These are phyloP conservation scores for Cerastis leucographa DNA, from an alignment of 2,888 invertebrate genomes.

Conservation along the genomic window DNA sequence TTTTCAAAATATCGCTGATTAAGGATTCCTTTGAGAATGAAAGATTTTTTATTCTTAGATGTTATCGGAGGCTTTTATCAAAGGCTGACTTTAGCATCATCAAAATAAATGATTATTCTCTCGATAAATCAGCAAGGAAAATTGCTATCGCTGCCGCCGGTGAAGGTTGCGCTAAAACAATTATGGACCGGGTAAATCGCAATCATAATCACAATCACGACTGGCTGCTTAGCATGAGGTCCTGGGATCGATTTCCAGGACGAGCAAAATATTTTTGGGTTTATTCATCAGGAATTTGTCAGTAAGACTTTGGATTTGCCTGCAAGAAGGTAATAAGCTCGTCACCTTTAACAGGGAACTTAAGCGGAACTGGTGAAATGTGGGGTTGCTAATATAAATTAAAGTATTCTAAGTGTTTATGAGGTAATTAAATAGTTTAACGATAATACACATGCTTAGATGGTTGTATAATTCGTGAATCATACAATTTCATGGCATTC, in stretches of 20 bases:
- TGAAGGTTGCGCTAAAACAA: too few relatives aligned
- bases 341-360: not conserved
- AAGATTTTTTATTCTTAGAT: not conserved
- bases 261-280: not conserved
- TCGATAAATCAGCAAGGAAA: too few relatives aligned
- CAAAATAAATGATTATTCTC: too few relatives aligned
- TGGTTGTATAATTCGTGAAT: slow-evolving; percentile 25
- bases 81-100: too few relatives aligned
- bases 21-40: not conserved
- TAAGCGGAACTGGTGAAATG: not conserved
- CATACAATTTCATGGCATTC: slow-evolving; percentile 47
- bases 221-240: not conserved
- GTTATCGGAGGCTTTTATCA: too few relatives aligned
- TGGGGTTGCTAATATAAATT: not conserved
- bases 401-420: not conserved
- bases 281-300: not conserved
- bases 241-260: not conserved
- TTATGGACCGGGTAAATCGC: not conserved
- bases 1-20: not conserved
- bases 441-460: slow-evolving; percentile 8
- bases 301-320: not conserved
- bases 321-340: not conserved
- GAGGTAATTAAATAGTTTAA: slow-evolving; percentile 29
- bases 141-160: too few relatives aligned
- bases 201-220: not conserved